phyloP scores from a whole-genome alignment of 2,797 vertebrate species.

The Mormyrus proboscirostris region DNA sequence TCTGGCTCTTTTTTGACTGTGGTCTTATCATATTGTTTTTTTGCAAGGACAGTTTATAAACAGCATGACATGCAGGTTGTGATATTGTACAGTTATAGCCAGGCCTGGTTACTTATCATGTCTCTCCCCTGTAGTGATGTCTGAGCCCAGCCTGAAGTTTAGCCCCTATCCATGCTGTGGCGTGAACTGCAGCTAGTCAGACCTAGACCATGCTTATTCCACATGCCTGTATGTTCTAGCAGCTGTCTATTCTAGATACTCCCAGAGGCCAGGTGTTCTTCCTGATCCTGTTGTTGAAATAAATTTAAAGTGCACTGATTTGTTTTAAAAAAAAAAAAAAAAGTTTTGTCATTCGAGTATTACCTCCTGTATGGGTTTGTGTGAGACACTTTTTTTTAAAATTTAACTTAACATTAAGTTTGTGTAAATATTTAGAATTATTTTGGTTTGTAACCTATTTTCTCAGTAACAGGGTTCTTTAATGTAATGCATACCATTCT shows the following conservation, averaged over 20 bases:
- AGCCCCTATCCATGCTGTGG: not conserved
- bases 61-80: conserved; percentile 44
- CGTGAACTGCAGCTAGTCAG: not conserved
- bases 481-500: not conserved
- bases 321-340: not conserved
- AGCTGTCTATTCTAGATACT: not conserved
- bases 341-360: not conserved
- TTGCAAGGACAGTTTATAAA: conserved; percentile 43
- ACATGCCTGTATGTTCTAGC: not conserved
- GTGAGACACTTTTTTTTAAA: not conserved
- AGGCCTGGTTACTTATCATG: not conserved
- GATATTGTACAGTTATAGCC: not conserved
- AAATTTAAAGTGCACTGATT: not conserved
- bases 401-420: not conserved
- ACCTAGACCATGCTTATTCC: not conserved
- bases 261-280: not conserved
- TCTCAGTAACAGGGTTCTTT: not conserved
- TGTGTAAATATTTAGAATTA: not conserved
- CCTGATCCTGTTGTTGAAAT: not conserved
- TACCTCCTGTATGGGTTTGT: not conserved
- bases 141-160: not conserved
- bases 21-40: not conserved
- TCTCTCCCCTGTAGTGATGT: not conserved
- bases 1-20: conserved; percentile 27
- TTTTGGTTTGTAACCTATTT: not conserved